Evolutionary conservation across 2,888 invertebrate species (phyloP).

Genomic region (Lumbricus terrestris): DNA sequence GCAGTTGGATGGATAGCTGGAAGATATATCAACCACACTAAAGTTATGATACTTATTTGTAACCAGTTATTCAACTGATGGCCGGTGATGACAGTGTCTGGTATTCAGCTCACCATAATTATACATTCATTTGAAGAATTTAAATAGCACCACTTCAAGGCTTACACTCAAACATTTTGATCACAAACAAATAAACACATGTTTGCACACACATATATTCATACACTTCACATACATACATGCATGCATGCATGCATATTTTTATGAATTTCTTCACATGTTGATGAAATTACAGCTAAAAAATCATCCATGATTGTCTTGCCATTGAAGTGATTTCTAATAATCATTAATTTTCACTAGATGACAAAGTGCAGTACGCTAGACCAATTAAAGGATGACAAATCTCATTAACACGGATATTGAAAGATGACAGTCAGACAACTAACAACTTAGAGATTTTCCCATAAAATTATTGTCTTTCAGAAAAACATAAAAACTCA

Average conservation of each 20-base stretch:
- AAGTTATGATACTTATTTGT: not conserved
- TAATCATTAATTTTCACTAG: not conserved
- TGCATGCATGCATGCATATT: not conserved
- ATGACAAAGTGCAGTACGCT: not conserved
- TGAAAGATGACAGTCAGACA: not conserved
- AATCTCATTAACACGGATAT: not conserved
- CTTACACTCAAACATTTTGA: not conserved
- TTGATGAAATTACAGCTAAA: not conserved
- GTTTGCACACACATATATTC: not conserved
- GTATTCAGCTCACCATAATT: not conserved
- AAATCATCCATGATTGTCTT: not conserved
- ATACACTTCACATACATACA: not conserved
- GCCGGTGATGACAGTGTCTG: not conserved
- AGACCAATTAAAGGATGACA: not conserved
- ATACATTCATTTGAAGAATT: not conserved
- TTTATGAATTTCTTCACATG: not conserved
- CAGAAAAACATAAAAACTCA: not conserved
- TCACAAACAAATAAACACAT: not conserved
- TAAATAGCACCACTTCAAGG: not conserved
- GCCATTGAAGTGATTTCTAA: not conserved
- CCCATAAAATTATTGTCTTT: no score
- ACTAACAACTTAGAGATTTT: not conserved
- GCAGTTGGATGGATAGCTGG: constrained; percentile 68
- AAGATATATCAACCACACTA: not conserved
- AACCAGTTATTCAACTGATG: not conserved